Percentiles rank a stretch among this genome's conserved stretches.
phyloP scores from a whole-genome alignment of 92 coral and sea anemone genomes.

The Scolanthus callimorphus region DNA sequence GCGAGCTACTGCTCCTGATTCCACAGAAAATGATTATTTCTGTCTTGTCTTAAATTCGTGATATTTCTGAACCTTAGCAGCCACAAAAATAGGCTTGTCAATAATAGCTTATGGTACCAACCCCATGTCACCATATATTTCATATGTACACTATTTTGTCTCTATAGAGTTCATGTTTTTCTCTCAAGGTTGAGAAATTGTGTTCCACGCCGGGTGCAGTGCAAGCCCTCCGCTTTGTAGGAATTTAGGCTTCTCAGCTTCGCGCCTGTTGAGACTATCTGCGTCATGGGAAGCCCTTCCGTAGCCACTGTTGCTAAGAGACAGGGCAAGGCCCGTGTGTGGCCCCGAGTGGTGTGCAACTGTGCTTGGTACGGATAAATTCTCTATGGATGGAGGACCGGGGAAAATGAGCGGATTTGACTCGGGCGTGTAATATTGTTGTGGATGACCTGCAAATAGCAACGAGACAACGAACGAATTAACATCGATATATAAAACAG shows the following conservation, averaged over 20 bases:
- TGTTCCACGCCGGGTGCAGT: conserved; percentile 70
- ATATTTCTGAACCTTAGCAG: no score
- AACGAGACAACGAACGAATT: neutral
- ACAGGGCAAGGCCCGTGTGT: conserved; percentile 48
- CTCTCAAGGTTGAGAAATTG: conserved; percentile 50
- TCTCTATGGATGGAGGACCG: conserved; percentile 64
- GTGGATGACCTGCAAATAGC: conserved; percentile 39
- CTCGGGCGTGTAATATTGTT: conserved; percentile 69
- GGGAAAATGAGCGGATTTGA: conserved; percentile 62
- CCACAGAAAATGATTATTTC: no score
- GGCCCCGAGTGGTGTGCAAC: conserved; percentile 57
- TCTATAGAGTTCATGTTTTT: neutral
- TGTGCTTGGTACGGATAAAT: conserved; percentile 52
- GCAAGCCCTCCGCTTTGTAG: conserved; percentile 60
- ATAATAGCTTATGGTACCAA: no score
- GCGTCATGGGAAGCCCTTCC: conserved; percentile 46
- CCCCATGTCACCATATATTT: no score
- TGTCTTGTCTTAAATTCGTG: no score
- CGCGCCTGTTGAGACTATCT: conserved; percentile 42
- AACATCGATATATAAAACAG: neutral
- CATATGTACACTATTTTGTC: neutral
- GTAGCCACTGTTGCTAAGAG: conserved; percentile 37
- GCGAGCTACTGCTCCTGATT: no score
- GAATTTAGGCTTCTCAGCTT: conserved; percentile 51
- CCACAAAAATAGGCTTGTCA: no score